Evolutionary conservation across 2,797 vertebrate genomes (phyloP), one percentile per base, ranked within the genome.

Genomic region (Takifugu ocellatus): DNA sequence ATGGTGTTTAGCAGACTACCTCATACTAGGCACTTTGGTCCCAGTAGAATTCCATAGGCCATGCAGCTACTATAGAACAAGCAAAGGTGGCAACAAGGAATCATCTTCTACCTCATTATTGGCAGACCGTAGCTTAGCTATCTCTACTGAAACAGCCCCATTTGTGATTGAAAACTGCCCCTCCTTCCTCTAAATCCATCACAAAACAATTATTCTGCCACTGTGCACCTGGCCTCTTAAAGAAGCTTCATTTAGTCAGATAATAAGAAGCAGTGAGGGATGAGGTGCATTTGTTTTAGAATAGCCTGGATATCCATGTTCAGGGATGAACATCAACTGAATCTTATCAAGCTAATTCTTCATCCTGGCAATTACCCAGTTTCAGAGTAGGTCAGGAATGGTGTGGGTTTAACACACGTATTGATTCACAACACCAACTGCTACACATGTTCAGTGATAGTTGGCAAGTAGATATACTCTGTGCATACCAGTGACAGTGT

Each of bases 341-440:
- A 84, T 69, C 77, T 79, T 85, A 85, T 87, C 71, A 17, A 50
- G 65, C 74, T 89, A 81, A 89, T 87, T 88, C 80, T 86, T 86
- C 78, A 75, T 62, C 36, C 66, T 72, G 78, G 77, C 69, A 84
- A 82, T 80, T 84, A 86, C 63, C 58, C 60, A 53, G 54, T 31
- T 58, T 67, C 74, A 78, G 70, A 70, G 56, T 56, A 63, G 75
- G 70, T 77, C 49, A 56, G 67, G 50, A 55, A 74, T 33, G 51
- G 17, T 58, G 39, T 57, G 66, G 61, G 60, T 74, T 76, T 57
- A 56, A 51, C 69, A 66, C 73, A 68, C 68, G 74, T 74, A 78
- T 85, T 50, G 81, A 87, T 85, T 78, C 1, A 44, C 83, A 78
- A 83, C 77, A 68, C 67, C 68, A 39, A 72, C 36, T 10, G 55